Conservation (phyloP, 1,140 invertebrate species). For the Coboldia fuscipes region DNA sequence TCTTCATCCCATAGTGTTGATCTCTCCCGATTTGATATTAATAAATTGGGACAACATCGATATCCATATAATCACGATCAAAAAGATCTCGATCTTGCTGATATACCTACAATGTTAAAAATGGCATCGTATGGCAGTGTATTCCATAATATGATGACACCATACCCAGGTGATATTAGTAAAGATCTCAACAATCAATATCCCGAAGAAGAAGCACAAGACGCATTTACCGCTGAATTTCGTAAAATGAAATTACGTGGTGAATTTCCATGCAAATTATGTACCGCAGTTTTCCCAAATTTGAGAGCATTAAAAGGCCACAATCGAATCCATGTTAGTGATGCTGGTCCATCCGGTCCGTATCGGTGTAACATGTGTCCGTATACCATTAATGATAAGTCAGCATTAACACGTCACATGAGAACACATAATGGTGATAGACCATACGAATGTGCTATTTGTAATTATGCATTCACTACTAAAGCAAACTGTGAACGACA, state of each 20-base stretch:
- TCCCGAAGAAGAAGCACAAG: conserved; percentile 55
- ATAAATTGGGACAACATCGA: neutral
- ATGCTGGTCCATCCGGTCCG: conserved; percentile 39
- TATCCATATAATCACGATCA: conserved; percentile 5
- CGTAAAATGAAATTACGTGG: conserved; percentile 67
- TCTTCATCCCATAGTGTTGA: conserved; percentile 1
- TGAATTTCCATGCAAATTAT: conserved; percentile 74
- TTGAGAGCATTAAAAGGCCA: conserved; percentile 77
- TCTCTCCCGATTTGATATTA: neutral
- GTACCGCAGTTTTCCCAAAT: conserved; percentile 65
- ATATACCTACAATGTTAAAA: conserved; percentile 60
- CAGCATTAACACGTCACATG: conserved; percentile 72
- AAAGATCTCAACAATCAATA: no score
- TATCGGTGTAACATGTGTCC: conserved; percentile 87
- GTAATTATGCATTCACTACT: conserved; percentile 90
- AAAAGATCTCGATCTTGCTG: conserved; percentile 43
- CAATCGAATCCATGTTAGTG: conserved; percentile 52
- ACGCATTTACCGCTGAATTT: conserved; percentile 57
- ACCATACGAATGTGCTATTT: conserved; percentile 82
- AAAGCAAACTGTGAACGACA: conserved; percentile 82
- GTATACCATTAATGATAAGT: conserved; percentile 74
- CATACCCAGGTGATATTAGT: no score
- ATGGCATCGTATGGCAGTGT: conserved; percentile 40
- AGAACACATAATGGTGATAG: conserved; percentile 84
- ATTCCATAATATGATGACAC: no score